These are phyloP conservation scores for Tenthredo scrophulariae DNA, from an alignment of 2,888 invertebrate species.

Conservation along the genomic window DNA sequence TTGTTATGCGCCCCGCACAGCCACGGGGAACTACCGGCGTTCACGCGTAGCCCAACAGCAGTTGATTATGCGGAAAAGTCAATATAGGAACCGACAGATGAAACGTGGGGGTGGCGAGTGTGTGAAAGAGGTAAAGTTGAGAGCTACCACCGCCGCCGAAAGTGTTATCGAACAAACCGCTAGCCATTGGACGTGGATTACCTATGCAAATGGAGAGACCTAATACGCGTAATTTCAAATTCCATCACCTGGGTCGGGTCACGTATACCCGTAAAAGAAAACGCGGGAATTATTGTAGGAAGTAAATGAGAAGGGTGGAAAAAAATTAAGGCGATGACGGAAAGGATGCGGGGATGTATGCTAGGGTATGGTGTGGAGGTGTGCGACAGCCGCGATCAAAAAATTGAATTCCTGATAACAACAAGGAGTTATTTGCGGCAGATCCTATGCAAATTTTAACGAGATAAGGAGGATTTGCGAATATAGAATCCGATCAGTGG, in stretches of 20 bases:
- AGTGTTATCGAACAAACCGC: constrained; percentile 7
- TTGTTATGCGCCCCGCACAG: constrained; percentile 35
- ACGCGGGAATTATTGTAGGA: neutral
- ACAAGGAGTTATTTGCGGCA: constrained; percentile 19
- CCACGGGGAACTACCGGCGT: neutral
- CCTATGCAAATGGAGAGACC: constrained; percentile 11
- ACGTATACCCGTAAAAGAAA: neutral
- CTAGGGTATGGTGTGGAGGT: constrained; percentile 18
- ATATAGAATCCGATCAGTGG: constrained; percentile 43
- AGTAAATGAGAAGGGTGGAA: neutral
- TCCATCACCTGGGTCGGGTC: neutral
- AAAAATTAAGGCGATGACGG: neutral
- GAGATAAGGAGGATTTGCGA: constrained; percentile 53
- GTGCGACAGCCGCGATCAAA: constrained; percentile 24
- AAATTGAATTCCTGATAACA: constrained; percentile 52
- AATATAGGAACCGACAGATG: constrained; percentile 31
- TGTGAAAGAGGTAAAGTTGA: constrained; percentile 2
- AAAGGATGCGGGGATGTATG: constrained; percentile 15
- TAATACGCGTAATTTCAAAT: constrained; percentile 30
- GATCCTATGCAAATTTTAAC: constrained; percentile 42
- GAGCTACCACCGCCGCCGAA: neutral
- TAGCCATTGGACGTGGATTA: constrained; percentile 4
- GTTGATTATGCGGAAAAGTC: constrained; percentile 50
- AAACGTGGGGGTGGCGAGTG: constrained; percentile 14
- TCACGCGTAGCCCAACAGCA: constrained; percentile 19